A percentile compares a stretch with the other conserved stretches of the same genome.
These are phyloP conservation scores for Oreochromis mossambicus DNA, from an alignment of 2,797 vertebrate species.

Conservation along the genomic window DNA sequence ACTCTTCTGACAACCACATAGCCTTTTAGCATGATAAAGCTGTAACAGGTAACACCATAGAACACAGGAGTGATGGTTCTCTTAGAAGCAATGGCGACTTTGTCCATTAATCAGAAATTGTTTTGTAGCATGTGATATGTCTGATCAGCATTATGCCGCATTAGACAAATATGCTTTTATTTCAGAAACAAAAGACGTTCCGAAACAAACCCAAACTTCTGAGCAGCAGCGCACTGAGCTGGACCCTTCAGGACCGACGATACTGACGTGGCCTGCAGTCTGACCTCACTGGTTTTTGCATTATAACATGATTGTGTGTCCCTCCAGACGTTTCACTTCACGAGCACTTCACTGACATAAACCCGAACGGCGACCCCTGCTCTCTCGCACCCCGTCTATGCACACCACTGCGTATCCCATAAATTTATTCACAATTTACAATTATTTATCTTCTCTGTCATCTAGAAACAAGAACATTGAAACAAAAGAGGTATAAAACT, in stretches of 20 bases:
- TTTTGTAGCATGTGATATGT: neutral
- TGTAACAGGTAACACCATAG: neutral
- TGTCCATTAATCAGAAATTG: neutral
- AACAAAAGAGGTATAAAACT: slow-evolving; percentile 74
- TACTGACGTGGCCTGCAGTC: slow-evolving; percentile 2
- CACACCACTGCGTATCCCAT: slow-evolving; percentile 66
- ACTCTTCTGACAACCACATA: neutral
- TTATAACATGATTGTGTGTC: slow-evolving; percentile 43
- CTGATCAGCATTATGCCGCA: neutral
- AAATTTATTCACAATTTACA: slow-evolving; percentile 77
- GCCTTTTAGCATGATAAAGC: neutral
- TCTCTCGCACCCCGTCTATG: slow-evolving; percentile 26
- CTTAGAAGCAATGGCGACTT: neutral
- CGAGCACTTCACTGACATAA: neutral
- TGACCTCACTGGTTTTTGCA: slow-evolving; percentile 34
- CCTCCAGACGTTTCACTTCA: slow-evolving; percentile 26
- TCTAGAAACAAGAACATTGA: slow-evolving; percentile 50
- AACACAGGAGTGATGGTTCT: neutral
- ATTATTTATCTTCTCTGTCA: slow-evolving; percentile 58
- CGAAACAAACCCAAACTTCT: neutral
- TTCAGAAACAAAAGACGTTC: neutral
- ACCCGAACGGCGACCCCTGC: neutral
- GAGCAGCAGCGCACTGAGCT: neutral
- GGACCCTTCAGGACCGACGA: neutral
- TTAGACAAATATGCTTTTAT: neutral